Evolutionary conservation across 2,888 invertebrate genomes (phyloP), one percentile per base, ranked within the genome.

Genomic region (Frankliniella fusca): DNA sequence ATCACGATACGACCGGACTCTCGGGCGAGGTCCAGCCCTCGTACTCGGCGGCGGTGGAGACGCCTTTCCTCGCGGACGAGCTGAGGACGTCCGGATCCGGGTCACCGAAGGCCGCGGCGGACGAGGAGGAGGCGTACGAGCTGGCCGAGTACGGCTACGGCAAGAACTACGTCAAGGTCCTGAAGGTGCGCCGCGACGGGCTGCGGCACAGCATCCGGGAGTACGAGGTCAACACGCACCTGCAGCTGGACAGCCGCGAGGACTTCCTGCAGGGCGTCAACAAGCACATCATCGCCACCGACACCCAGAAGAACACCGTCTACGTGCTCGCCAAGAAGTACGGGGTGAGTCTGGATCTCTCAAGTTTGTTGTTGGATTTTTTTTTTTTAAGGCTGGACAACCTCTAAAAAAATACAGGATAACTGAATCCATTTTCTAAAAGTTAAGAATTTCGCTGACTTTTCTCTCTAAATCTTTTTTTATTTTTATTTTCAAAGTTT

Each of bases 271-370:
- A 90, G 84, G 93, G 93, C n/a, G 93, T 95, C 88, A 95, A 95
- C 86, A 91, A 92, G 81, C 93, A 94, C 86, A 93, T 95, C 83
- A 93, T 95, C 27, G 94, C 94, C 18, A 95, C 95, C 0, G 95
- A 95, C 86, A 93, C 94, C 0, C 95, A 95, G 87, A 95, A 95
- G 88, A 95, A 95, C 86, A 94, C 94, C 0, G 93, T 95, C 65
- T 95, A 94, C 86, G 88, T 95, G 70, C 87, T 95, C 85, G 95
- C 95, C 11, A 94, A 94, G 86, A 93, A 94, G 86, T 90, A 93
- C 86, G 95, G 94, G 81, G 91, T 95, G 83, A 84, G 84, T 80
- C 15, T 0, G 3, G 3, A n/a, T 23, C 2, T 15, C 11, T 27
- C 38, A n/a, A n/a, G n/a, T n/a, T n/a, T n/a, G n/a, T n/a, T n/a